phyloP scores from a whole-genome alignment of 2,888 invertebrate genomes.

The Seladonia tumulorum region DNA sequence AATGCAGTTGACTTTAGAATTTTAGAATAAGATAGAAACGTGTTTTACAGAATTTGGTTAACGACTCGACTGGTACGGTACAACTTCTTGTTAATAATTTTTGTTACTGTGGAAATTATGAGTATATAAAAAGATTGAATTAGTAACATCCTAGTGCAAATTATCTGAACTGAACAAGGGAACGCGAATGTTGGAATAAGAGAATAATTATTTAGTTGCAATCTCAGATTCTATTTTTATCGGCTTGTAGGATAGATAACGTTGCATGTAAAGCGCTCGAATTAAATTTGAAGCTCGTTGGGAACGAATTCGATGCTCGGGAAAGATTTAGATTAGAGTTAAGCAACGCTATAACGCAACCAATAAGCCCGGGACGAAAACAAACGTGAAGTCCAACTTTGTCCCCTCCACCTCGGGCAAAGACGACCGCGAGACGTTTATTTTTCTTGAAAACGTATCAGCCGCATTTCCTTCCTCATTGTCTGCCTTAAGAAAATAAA shows the following conservation, averaged over 20 bases:
- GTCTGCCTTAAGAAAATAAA: conserved; percentile 79
- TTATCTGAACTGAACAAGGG: background rate
- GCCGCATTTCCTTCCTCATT: conserved; percentile 79
- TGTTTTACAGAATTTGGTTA: background rate
- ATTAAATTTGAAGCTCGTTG: background rate
- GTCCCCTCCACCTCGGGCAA: conserved; percentile 48
- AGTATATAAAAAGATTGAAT: background rate
- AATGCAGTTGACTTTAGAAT: too few relatives aligned
- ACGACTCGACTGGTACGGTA: too few relatives aligned
- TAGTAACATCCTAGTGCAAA: too few relatives aligned
- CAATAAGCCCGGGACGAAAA: conserved; percentile 69
- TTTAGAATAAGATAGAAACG: background rate
- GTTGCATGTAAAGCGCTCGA: background rate
- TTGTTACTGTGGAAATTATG: too few relatives aligned
- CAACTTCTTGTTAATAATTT: too few relatives aligned
- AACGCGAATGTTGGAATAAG: background rate
- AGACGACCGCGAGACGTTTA: conserved; percentile 73
- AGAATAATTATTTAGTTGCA: background rate
- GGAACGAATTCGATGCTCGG: background rate
- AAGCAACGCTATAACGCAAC: conserved; percentile 65
- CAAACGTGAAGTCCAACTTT: conserved; percentile 68
- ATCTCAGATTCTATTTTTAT: too few relatives aligned
- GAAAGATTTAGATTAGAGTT: conserved; percentile 60
- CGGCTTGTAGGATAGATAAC: too few relatives aligned
- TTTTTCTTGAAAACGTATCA: conserved; percentile 80